phyloP scores from a whole-genome alignment of 2,797 vertebrate genomes.

The Tiaroga cobitis region DNA sequence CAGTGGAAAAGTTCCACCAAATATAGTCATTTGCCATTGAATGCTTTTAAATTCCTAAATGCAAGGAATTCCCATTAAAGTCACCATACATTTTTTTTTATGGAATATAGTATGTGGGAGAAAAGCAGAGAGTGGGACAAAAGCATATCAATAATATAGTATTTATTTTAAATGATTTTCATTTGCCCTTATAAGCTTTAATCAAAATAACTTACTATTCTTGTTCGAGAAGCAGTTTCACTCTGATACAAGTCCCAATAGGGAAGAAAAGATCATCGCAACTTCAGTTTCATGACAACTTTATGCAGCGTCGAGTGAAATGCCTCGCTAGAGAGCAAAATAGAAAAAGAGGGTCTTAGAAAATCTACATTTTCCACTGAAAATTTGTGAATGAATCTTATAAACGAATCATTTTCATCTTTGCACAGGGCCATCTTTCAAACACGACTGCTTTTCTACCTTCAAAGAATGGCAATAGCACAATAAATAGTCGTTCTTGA shows the following conservation, averaged over 20 bases:
- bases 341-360: neutral
- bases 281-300: too few relatives aligned
- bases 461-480: neutral
- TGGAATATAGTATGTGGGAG: too few relatives aligned
- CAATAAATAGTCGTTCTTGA: neutral
- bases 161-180: too few relatives aligned
- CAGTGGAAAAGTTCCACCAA: constrained; percentile 11
- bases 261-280: too few relatives aligned
- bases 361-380: neutral
- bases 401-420: neutral
- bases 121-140: too few relatives aligned
- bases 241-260: too few relatives aligned
- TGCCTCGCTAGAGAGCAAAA: neutral
- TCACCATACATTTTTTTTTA: too few relatives aligned
- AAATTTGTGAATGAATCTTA: neutral
- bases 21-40: neutral
- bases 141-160: too few relatives aligned
- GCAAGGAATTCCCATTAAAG: neutral
- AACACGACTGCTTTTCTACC: neutral
- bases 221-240: too few relatives aligned
- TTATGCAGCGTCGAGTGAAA: neutral
- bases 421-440: neutral
- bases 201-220: too few relatives aligned
- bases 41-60: neutral
- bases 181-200: too few relatives aligned